Percentiles rank a stretch among this genome's conserved stretches.
Conservation (phyloP, 2,888 invertebrate genomes). For the Plebejus anna region DNA sequence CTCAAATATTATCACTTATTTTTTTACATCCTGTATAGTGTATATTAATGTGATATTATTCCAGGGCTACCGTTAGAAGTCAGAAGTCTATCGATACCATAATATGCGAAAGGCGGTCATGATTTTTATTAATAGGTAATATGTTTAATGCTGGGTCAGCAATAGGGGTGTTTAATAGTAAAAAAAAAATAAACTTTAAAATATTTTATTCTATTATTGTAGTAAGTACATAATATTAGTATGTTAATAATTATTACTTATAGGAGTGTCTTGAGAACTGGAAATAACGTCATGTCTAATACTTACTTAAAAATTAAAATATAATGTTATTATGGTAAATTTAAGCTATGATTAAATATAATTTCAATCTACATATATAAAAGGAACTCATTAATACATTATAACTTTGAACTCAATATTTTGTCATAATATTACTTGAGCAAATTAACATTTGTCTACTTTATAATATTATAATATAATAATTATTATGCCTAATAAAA, state of each 20-base stretch:
- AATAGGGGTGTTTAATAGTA: not conserved
- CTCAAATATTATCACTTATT: no score
- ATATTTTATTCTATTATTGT: not conserved
- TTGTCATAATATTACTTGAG: not conserved
- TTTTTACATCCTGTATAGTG: no score
- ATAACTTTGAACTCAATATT: not conserved
- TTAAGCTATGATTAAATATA: not conserved
- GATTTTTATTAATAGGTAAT: no score
- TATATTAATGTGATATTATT: no score
- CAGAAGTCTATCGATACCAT: no score
- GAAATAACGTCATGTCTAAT: no score
- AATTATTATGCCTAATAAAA: no score
- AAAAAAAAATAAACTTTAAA: not conserved
- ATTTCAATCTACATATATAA: not conserved
- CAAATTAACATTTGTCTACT: not conserved
- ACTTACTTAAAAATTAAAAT: not conserved
- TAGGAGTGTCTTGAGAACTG: not conserved
- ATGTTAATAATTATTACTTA: no score
- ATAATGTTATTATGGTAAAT: not conserved
- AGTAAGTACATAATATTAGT: not conserved
- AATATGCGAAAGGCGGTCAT: no score
- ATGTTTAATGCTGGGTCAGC: no score
- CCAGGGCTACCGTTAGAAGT: no score
- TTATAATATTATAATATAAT: no score
- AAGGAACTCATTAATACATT: not conserved